Evolutionary conservation across 2,797 vertebrate species (phyloP).

Genomic region (Lindbergichthys nudifrons): DNA sequence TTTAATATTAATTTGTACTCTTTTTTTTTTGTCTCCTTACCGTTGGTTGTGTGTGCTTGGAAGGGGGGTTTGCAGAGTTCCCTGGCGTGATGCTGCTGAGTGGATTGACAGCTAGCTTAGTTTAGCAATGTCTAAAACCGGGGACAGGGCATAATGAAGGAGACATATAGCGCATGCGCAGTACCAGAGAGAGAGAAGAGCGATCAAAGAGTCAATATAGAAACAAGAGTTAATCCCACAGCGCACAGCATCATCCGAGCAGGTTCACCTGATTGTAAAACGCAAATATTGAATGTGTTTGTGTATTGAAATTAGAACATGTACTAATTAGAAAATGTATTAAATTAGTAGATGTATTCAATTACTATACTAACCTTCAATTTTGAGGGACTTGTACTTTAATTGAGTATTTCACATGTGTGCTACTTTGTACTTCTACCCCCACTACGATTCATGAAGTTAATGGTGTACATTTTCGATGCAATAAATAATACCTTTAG

Average conservation of each 20-base stretch:
- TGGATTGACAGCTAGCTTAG: constrained; percentile 65
- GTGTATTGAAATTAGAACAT: too few species aligned
- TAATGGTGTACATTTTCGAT: too few species aligned
- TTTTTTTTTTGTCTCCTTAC: constrained; percentile 38
- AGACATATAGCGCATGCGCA: constrained; percentile 78
- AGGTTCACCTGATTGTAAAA: neutral
- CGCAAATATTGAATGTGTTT: neutral
- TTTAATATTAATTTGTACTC: rapidly evolving
- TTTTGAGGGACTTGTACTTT: too few species aligned
- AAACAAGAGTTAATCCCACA: constrained; percentile 29
- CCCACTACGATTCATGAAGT: too few species aligned
- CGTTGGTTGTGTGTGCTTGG: constrained; percentile 39
- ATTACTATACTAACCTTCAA: too few species aligned
- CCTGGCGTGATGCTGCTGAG: constrained; percentile 55
- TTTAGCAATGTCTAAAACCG: constrained; percentile 35
- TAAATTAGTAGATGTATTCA: too few species aligned
- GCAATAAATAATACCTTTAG: too few species aligned
- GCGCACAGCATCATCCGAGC: too few species aligned
- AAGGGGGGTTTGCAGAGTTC: constrained; percentile 34
- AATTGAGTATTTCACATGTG: too few species aligned
- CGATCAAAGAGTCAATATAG: constrained; percentile 37
- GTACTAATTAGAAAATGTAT: too few species aligned
- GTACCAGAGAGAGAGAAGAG: neutral
- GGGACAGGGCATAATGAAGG: constrained; percentile 79
- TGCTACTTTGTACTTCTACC: too few species aligned